A percentile compares a stretch with the other conserved stretches of the same genome.
Conservation (phyloP, 2,888 invertebrate species). For the Plagodis pulveraria region DNA sequence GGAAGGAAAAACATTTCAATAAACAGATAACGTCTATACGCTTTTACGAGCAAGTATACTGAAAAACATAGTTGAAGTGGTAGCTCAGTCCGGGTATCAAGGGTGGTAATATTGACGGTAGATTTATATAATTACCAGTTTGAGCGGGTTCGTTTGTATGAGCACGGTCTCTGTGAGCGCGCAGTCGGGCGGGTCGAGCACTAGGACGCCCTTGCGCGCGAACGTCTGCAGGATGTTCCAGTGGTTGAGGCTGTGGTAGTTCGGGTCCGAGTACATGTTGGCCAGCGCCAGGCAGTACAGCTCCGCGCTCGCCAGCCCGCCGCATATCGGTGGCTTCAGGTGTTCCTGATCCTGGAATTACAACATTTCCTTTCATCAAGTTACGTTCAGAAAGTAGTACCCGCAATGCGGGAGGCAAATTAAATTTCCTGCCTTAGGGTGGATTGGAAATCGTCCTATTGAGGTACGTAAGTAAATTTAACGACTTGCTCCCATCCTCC, state of each 20-base stretch:
- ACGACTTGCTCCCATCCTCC: too few species aligned
- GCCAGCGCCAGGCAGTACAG: conserved; percentile 97
- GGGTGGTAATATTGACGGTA: too few species aligned
- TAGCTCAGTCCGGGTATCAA: too few species aligned
- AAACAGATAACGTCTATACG: too few species aligned
- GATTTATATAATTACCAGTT: conserved; percentile 87
- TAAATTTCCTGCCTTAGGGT: too few species aligned
- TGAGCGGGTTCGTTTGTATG: conserved; percentile 97
- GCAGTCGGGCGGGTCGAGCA: conserved; percentile 92
- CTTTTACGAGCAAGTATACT: too few species aligned
- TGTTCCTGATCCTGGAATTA: conserved; percentile 93
- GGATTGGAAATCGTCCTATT: too few species aligned
- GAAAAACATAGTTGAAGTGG: too few species aligned
- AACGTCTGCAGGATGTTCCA: conserved; percentile 97
- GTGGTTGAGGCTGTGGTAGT: conserved; percentile 97
- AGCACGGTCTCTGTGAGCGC: conserved; percentile 97
- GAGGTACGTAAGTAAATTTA: too few species aligned
- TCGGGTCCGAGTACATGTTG: conserved; percentile 98
- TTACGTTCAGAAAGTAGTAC: not conserved
- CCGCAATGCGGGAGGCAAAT: too few species aligned
- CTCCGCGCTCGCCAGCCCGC: conserved; percentile 96
- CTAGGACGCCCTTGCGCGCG: conserved; percentile 95
- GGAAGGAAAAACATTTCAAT: too few species aligned
- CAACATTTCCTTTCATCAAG: not conserved
- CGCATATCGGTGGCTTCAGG: conserved; percentile 96